These are phyloP conservation scores for Ecliptopera silaceata DNA, from an alignment of 2,888 invertebrate species.

Conservation along the genomic window DNA sequence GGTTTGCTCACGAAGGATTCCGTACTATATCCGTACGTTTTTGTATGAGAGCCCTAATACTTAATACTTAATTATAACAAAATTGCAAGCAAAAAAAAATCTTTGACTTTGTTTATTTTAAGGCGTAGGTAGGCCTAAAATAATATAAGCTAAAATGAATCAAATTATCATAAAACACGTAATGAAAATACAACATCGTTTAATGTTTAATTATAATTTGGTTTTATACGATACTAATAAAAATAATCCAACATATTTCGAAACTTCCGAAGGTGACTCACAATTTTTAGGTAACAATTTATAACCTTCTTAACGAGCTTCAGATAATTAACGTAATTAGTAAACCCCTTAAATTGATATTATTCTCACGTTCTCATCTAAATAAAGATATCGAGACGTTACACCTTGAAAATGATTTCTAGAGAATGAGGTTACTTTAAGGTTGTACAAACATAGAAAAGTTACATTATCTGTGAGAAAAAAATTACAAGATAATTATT, in stretches of 20 bases:
- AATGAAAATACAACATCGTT: neutral
- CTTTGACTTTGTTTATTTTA: too few relatives aligned
- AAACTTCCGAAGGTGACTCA: conserved; percentile 11
- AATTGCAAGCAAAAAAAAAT: too few relatives aligned
- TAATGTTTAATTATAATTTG: neutral
- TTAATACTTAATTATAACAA: too few relatives aligned
- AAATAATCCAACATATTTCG: conserved; percentile 2
- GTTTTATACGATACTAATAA: conserved; percentile 16
- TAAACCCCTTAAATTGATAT: neutral
- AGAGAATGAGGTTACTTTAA: conserved; percentile 1
- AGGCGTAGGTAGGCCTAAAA: too few relatives aligned
- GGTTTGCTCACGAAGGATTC: too few relatives aligned
- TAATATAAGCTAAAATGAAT: too few relatives aligned
- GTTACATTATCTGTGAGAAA: conserved; percentile 1
- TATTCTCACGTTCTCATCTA: conserved; percentile 12
- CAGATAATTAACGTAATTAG: conserved; percentile 1
- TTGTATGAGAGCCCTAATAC: too few relatives aligned
- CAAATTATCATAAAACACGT: neutral
- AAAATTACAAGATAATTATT: neutral
- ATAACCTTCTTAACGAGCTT: conserved; percentile 9
- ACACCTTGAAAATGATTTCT: conserved; percentile 6
- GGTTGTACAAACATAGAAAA: conserved; percentile 6
- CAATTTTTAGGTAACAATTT: neutral
- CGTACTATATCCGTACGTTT: too few relatives aligned
- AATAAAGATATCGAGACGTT: conserved; percentile 3